Evolutionary conservation across 2,888 invertebrate genomes (phyloP).

Genomic region (Cremastinae sp.): DNA sequence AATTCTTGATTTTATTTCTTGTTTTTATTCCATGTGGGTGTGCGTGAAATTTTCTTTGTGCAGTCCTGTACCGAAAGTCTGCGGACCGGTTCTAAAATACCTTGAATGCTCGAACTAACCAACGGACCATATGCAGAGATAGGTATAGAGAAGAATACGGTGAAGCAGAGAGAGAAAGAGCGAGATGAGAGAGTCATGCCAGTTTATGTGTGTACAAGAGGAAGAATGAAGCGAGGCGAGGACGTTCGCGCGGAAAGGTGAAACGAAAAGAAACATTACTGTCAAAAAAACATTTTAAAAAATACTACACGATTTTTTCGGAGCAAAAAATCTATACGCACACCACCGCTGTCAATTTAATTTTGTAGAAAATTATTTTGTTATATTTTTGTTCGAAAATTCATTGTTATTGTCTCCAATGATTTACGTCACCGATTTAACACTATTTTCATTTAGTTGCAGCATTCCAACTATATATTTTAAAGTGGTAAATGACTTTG

Average conservation of each 20-base stretch:
- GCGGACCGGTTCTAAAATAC: constrained; percentile 80
- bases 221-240: constrained; percentile 48
- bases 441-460: no score
- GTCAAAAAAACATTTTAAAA: constrained; percentile 25
- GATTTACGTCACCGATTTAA: no score
- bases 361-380: no score
- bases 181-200: constrained; percentile 52
- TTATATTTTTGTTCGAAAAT: no score
- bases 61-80: constrained; percentile 73
- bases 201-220: no score
- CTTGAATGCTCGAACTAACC: constrained; percentile 76
- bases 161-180: constrained; percentile 30
- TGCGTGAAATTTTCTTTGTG: constrained; percentile 52
- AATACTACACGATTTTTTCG: constrained; percentile 15
- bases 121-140: constrained; percentile 63
- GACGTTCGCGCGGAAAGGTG: constrained; percentile 35
- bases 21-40: background rate
- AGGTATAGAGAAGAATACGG: constrained; percentile 49
- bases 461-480: no score
- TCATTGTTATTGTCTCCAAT: no score
- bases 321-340: no score
- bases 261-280: constrained; percentile 35
- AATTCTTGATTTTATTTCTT: no score
- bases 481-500: no score
- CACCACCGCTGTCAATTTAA: no score